These are phyloP conservation scores for Melinopterus prodromus DNA, from an alignment of 2,888 invertebrate species.

Conservation along the genomic window DNA sequence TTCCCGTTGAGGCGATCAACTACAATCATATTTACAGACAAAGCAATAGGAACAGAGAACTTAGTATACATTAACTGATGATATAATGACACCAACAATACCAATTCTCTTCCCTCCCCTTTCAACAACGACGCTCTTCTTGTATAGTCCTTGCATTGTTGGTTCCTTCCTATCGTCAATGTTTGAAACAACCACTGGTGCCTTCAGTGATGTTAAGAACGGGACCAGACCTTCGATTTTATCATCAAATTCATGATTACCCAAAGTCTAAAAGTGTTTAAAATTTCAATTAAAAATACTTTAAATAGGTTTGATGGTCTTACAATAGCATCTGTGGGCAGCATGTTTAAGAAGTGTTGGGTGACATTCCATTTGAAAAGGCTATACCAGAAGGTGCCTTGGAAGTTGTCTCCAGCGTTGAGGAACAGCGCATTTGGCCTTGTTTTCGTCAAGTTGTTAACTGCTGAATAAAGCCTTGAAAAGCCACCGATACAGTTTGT, in stretches of 20 bases:
- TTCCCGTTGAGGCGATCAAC: conserved; percentile 73
- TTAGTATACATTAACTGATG: conserved; percentile 72
- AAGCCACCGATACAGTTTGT: conserved; percentile 74
- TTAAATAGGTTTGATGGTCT: conserved; percentile 49
- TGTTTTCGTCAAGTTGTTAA: conserved; percentile 59
- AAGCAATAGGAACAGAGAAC: conserved; percentile 42
- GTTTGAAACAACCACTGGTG: conserved; percentile 75
- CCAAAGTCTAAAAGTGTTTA: conserved; percentile 71
- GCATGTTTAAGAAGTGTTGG: conserved; percentile 76
- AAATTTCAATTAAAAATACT: conserved; percentile 36
- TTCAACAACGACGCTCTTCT: conserved; percentile 71
- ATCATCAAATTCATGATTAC: conserved; percentile 89
- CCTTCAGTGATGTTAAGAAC: conserved; percentile 70
- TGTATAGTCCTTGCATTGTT: conserved; percentile 66
- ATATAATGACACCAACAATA: conserved; percentile 78
- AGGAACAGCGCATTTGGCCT: conserved; percentile 64
- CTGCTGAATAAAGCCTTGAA: conserved; percentile 69
- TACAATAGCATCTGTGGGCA: conserved; percentile 82
- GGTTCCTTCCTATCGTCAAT: conserved; percentile 77
- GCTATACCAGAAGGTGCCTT: conserved; percentile 87
- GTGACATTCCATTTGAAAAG: conserved; percentile 77
- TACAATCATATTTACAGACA: conserved; percentile 52
- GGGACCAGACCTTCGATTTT: conserved; percentile 75
- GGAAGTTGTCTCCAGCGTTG: conserved; percentile 86
- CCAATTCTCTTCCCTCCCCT: conserved; percentile 74